Evolutionary conservation across 2,113 vertebrate species (phyloP).

Genomic region (Pterophyllum scalare): DNA sequence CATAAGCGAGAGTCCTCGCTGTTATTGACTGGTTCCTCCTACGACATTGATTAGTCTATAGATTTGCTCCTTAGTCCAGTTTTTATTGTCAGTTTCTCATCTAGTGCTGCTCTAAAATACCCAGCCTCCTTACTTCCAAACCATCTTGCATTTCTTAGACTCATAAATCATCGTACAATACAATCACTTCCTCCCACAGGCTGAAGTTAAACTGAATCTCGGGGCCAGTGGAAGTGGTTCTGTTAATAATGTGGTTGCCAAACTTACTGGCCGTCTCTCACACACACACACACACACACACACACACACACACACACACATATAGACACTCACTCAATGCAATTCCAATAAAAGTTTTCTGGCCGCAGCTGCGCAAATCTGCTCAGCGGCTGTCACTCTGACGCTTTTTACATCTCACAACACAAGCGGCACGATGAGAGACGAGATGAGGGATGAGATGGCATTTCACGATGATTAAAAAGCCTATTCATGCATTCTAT

Average conservation of each 20-base stretch:
- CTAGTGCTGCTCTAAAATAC: neutral
- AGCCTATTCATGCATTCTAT: constrained; percentile 26
- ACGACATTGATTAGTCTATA: neutral
- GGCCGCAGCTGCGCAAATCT: constrained; percentile 14
- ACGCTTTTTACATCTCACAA: constrained; percentile 14
- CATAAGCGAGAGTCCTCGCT: neutral
- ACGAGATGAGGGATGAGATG: constrained; percentile 19
- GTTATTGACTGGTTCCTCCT: neutral
- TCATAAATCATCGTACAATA: constrained; percentile 20
- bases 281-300: neutral
- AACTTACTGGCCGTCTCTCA: constrained; percentile 7
- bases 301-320: neutral
- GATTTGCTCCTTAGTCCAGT: neutral
- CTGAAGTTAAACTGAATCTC: constrained; percentile 16
- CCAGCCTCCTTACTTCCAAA: neutral
- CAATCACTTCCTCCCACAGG: constrained; percentile 21
- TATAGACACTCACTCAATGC: neutral
- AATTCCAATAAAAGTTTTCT: constrained; percentile 43
- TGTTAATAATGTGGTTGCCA: constrained; percentile 40
- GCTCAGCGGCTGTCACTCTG: constrained; percentile 53
- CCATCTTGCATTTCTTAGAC: constrained; percentile 9
- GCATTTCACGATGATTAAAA: neutral
- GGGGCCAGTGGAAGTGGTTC: constrained; percentile 10
- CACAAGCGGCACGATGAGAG: neutral
- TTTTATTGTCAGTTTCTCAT: constrained; percentile 10